phyloP scores from a whole-genome alignment of 2,797 vertebrate genomes.

The Oreochromis mossambicus region DNA sequence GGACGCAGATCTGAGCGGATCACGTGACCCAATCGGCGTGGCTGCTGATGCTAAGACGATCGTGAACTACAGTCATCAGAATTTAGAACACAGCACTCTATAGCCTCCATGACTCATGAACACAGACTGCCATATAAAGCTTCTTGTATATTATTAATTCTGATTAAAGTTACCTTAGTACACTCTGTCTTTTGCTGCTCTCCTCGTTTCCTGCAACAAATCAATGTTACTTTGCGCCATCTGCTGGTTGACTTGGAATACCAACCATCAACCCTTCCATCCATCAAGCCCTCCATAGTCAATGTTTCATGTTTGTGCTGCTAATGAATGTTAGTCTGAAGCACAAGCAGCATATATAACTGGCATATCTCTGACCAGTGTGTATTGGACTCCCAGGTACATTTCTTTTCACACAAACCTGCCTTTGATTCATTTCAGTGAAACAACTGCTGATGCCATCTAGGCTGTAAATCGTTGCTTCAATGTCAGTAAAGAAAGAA shows the following conservation, averaged over 20 bases:
- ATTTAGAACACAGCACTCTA: not conserved
- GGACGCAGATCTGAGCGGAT: not conserved
- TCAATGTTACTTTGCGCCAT: slow-evolving; percentile 39
- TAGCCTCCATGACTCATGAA: not conserved
- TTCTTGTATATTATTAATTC: not conserved
- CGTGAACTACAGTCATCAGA: not conserved
- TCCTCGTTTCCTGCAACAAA: not conserved
- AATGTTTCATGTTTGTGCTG: not conserved
- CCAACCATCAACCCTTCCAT: not conserved
- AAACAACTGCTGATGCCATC: not conserved
- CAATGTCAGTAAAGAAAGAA: not conserved
- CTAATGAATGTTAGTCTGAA: not conserved
- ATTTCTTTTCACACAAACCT: not conserved
- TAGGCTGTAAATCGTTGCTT: not conserved
- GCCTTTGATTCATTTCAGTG: not conserved
- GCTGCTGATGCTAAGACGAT: not conserved
- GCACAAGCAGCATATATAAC: not conserved
- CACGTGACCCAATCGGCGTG: slow-evolving; percentile 42
- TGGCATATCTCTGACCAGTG: not conserved
- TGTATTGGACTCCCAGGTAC: not conserved
- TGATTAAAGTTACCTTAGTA: not conserved
- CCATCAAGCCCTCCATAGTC: not conserved
- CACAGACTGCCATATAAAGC: not conserved
- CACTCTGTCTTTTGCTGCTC: not conserved
- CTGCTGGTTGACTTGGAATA: slow-evolving; percentile 46